phyloP scores from a whole-genome alignment of 2,113 vertebrate species.

The Mobula birostris region DNA sequence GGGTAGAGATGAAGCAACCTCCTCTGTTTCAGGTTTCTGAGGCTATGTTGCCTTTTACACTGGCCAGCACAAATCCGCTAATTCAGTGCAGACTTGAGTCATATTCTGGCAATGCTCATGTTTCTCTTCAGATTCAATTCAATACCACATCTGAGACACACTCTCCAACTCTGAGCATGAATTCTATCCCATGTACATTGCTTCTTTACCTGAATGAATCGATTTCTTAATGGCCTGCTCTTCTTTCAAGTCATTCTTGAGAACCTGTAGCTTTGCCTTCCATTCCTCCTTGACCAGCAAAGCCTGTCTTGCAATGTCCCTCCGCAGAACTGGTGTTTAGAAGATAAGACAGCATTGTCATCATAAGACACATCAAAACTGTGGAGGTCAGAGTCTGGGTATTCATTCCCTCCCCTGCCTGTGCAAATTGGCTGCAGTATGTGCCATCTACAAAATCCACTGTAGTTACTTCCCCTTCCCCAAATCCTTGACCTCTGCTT shows the following conservation, averaged over 20 bases:
- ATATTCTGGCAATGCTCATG: no score
- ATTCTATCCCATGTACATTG: neutral
- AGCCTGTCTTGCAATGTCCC: slow-evolving; percentile 46
- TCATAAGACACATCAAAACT: no score
- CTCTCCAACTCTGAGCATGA: neutral
- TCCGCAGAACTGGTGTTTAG: slow-evolving; percentile 48
- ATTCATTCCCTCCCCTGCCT: no score
- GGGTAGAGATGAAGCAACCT: neutral
- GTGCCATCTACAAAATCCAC: no score
- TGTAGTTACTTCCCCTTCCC: no score
- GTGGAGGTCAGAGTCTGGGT: no score
- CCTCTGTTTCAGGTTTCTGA: neutral
- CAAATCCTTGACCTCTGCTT: no score
- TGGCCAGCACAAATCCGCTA: neutral
- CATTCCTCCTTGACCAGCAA: slow-evolving; percentile 50
- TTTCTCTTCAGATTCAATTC: no score
- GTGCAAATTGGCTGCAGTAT: no score
- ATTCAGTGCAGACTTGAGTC: neutral
- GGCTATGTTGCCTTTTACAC: no score
- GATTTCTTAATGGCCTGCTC: slow-evolving; percentile 54
- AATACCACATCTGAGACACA: neutral
- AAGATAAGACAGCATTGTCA: neutral
- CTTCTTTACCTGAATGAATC: slow-evolving; percentile 52
- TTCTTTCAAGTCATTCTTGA: slow-evolving; percentile 52
- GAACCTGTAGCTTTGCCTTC: slow-evolving; percentile 46